Evolutionary conservation across 2,797 vertebrate genomes (phyloP).

Genomic region (Bothrops alternatus): DNA sequence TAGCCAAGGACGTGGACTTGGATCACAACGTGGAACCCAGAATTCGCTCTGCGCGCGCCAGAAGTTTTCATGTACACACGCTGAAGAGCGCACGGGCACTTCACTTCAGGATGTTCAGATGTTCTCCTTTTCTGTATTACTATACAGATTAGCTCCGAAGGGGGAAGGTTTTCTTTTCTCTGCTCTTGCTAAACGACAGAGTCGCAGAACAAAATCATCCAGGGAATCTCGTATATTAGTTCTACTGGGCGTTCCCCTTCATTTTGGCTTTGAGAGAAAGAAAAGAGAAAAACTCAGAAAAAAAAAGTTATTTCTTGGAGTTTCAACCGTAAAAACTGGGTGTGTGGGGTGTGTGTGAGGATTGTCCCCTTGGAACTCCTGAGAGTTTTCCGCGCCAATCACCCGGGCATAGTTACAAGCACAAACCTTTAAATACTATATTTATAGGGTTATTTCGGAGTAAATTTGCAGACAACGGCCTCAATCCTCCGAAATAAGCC

Average conservation of each 20-base stretch:
- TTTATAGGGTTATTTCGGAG: not conserved
- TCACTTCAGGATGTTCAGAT: not conserved
- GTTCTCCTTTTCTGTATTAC: not conserved
- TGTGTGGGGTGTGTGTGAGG: too few relatives aligned
- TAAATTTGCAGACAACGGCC: not conserved
- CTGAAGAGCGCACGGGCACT: not conserved
- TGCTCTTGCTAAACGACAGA: not conserved
- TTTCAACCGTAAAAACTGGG: not conserved
- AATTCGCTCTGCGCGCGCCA: not conserved
- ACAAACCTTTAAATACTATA: not conserved
- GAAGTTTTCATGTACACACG: not conserved
- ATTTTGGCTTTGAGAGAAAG: not conserved
- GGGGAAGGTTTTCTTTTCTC: not conserved
- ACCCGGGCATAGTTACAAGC: not conserved
- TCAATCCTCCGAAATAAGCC: not conserved
- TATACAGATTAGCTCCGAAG: not conserved
- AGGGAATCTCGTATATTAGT: not conserved
- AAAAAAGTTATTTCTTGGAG: not conserved
- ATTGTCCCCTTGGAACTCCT: not conserved
- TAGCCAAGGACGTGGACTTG: not conserved
- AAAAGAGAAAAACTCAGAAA: not conserved
- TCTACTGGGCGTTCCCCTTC: not conserved
- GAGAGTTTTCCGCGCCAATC: not conserved
- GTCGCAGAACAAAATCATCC: not conserved
- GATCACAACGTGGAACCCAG: not conserved